Evolutionary conservation across 2,888 invertebrate genomes (phyloP), one percentile per base, ranked within the genome.

Genomic region (Chaetogeoica ovagalla): DNA sequence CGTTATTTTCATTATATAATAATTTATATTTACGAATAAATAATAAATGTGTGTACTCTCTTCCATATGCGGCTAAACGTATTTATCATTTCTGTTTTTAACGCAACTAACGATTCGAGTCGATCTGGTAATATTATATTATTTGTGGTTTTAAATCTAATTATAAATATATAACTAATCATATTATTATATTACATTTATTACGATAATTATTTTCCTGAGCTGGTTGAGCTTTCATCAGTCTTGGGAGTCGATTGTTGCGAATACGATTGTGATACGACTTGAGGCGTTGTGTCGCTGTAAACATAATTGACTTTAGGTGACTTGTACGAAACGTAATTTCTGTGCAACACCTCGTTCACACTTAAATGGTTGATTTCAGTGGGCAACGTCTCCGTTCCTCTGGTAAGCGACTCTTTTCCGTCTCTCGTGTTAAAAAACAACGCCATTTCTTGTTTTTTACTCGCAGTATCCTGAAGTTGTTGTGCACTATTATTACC

Each of bases 221-320:
- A 71, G 63, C 23, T 13, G 62, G 79, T 79, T 79, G 79, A 79
- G 79, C 79, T 79, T 63, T 79, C 79, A 57, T 79, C 79, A 79
- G 79, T 79, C 79, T 79, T 79, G 43, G 79, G 71, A 57, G 79
- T 79, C 55, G 71, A 79, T 71, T 79, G 79, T 65, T 79, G 79
- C 30, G 69, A 13, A 60, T 77, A 77, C 23, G 60, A 1, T 23
- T 69, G 69, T 19, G 71, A 71, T 6, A 63, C 52, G 21, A 55
- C 63, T 39, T 71, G 71, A 9, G 71, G 63, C 19, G 55, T 48
- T 37, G 79, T 15, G 23, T 84, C 83, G 19, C 84, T 84, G 82
- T 84, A 85, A 21, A 83, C 82, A 71, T 85, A 85, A 70, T 84
- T 84, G 17, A 83, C 83, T 63, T 84, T 83, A 1, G 84, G 84